Evolutionary conservation across 1,140 invertebrate species (phyloP), one percentile per base, ranked within the genome.

Genomic region (Phenacoccus solenopsis): DNA sequence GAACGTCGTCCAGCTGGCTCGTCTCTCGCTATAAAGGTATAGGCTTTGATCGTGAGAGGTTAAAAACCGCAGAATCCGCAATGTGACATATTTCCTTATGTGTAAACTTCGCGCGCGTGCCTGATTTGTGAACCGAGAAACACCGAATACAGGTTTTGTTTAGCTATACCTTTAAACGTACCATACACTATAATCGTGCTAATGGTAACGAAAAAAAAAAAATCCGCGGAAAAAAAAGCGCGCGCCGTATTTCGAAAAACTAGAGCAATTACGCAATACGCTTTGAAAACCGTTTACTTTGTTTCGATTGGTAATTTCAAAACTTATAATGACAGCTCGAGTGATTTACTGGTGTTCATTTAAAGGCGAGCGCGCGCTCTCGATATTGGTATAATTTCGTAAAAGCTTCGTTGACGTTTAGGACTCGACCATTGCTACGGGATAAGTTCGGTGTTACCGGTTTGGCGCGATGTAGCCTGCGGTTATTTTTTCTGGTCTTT

Each of bases 41-140:
- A 64, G 25, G 25, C 59, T 64, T 64, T 64, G 59, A 64, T 64
- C 22, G 59, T 64, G 59, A 64, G 59, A 64, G 59, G 59, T 64
- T 64, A 64, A 64, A 64, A 64, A 64, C 59, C 59, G 59, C 59
- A 64, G 59, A 64, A 64, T 64, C 59, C 59, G 59, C 59, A 64
- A 64, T 64, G 59, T 64, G 59, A 64, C 59, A 64, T 64, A 64
- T 64, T 64, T 64, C 59, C 59, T 64, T 64, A 64, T 64, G 59
- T 64, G 59, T 64, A 64, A 64, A 64, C 59, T 64, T 64, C 59
- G 59, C 59, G 59, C 59, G 59, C 59, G 59, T 64, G 59, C 59
- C 59, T 64, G 59, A 64, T 64, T 64, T 64, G 59, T 64, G 59
- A 64, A 64, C 59, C 20, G 21, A 24, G 21, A 24, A 20, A 64